Percentiles rank a stretch among this genome's conserved stretches.
phyloP scores from a whole-genome alignment of 1,140 invertebrate genomes.

The Diploscapter pachys region DNA sequence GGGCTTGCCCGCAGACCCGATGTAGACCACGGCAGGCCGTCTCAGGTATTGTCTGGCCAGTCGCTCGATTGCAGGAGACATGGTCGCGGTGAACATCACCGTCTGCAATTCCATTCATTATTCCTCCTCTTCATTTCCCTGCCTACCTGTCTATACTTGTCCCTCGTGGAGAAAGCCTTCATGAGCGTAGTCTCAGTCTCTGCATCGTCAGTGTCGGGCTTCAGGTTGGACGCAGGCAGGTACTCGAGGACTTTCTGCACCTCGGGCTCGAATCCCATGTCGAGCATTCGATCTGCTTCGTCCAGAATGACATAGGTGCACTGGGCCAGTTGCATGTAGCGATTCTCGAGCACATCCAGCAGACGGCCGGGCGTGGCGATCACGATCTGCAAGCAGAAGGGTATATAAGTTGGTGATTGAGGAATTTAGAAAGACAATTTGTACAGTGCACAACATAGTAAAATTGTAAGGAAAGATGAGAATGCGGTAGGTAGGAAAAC shows the following conservation, averaged over 20 bases:
- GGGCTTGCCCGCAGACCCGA: constrained; percentile 95
- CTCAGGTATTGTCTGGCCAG: constrained; percentile 89
- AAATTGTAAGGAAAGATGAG: no score
- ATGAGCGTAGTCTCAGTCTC: constrained; percentile 87
- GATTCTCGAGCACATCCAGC: constrained; percentile 96
- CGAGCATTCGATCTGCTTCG: constrained; percentile 95
- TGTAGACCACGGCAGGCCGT: constrained; percentile 93
- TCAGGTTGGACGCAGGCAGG: constrained; percentile 96
- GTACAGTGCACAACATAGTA: no score
- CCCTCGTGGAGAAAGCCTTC: constrained; percentile 82
- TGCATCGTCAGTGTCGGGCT: constrained; percentile 95
- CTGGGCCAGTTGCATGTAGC: constrained; percentile 90
- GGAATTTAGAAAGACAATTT: no score
- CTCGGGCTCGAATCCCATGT: constrained; percentile 98
- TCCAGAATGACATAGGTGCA: constrained; percentile 74
- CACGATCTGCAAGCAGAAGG: constrained; percentile 73
- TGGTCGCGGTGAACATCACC: constrained; percentile 99
- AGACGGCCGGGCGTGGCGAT: constrained; percentile 98
- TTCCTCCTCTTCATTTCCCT: no score
- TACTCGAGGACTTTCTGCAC: constrained; percentile 97
- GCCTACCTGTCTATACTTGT: constrained; percentile 84
- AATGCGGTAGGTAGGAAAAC: no score
- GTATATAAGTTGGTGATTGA: no score
- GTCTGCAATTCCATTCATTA: constrained; percentile 67
- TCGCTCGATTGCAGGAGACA: constrained; percentile 95